Evolutionary conservation across 2,797 vertebrate species (phyloP), one percentile per base, ranked within the genome.

Genomic region (Podarcis lilfordi): DNA sequence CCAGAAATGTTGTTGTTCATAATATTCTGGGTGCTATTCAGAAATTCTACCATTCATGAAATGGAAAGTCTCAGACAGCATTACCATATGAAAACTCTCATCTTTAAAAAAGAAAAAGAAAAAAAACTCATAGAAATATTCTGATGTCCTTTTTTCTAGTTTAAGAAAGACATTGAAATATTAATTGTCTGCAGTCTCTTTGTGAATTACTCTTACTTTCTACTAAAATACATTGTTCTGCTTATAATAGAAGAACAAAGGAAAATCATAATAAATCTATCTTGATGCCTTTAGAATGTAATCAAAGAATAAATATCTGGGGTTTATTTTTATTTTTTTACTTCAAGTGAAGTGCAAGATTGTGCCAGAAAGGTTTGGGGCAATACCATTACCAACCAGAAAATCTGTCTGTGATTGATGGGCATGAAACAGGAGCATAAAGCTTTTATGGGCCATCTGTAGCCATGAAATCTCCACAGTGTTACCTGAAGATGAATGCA

Each of bases 371-470:
- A 86, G 45, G 86, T 93, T 76, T 91, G 91, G 72, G 85, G 72
- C 68, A 89, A 85, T 90, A 50, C 43, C 61, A 82, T 84, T 92
- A 89, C 83, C 45, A 82, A 78, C 45, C 90, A 92, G 88, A 91
- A 88, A 76, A 86, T 61, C 72, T 92, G 83, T 88, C 87, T 89
- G 50, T 88, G 87, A 88, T 83, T 80, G 93, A 87, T 59, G 91
- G 86, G 50, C 80, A 37, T 43, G 84, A 82, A 86, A 68, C 35
- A 90, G 90, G 88, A 35, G 80, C 21, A 50, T 29, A 90, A 91
- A 81, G 40, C 64, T 86, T 88, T 85, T 89, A 76, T 66, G 81
- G 85, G 84, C 50, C 89, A 83, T 3, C 88, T 77, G 79, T 45
- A 69, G 32, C 25, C 17, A 15, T 69, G 32, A 78, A 84, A 89